Percentiles rank a stretch among this genome's conserved stretches.
phyloP scores from a whole-genome alignment of 2,113 vertebrate genomes.

The Channa maculata region DNA sequence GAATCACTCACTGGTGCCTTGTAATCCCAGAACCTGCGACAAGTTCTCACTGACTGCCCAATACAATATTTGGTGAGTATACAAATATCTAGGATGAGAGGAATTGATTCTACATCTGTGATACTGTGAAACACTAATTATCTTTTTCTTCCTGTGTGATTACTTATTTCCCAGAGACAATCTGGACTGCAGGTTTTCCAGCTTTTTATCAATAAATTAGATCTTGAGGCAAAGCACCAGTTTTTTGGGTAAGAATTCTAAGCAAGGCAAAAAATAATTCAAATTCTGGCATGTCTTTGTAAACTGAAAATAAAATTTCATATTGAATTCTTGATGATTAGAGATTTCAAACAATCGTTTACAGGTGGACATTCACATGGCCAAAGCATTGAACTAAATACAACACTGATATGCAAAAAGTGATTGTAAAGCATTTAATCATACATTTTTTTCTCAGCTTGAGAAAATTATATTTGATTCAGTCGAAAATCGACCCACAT shows the following conservation, averaged over 20 bases:
- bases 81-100: not conserved
- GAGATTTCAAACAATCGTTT: too few relatives aligned
- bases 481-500: too few relatives aligned
- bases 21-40: slow-evolving; percentile 85
- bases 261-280: not conserved
- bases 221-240: slow-evolving; percentile 89
- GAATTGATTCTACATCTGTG: not conserved
- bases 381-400: too few relatives aligned
- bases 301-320: too few relatives aligned
- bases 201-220: slow-evolving; percentile 91
- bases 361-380: too few relatives aligned
- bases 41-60: slow-evolving; percentile 91
- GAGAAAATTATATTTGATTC: too few relatives aligned
- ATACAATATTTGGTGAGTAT: slow-evolving; percentile 90
- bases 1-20: not conserved
- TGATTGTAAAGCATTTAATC: too few relatives aligned
- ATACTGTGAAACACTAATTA: not conserved
- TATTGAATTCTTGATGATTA: too few relatives aligned
- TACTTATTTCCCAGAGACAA: slow-evolving; percentile 84
- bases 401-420: too few relatives aligned
- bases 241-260: slow-evolving; percentile 88
- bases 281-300: not conserved
- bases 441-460: too few relatives aligned
- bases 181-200: slow-evolving; percentile 89
- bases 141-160: not conserved